Evolutionary conservation across 2,113 vertebrate species (phyloP), one percentile per base, ranked within the genome.

Genomic region (Fukomys damarensis): DNA sequence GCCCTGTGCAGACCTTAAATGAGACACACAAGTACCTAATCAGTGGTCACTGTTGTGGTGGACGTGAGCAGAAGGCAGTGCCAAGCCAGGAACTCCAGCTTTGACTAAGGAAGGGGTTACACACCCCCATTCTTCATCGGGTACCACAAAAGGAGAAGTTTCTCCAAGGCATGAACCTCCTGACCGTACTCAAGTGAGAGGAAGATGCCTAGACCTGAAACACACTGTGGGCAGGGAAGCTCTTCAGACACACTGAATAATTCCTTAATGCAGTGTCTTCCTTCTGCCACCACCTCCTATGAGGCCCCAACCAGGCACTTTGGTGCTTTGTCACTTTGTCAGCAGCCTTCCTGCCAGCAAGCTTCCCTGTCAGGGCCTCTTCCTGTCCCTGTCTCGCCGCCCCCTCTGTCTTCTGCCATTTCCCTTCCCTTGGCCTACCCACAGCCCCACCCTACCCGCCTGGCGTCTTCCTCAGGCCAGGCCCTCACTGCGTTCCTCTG

Each of bases 331-430:
- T 54, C 5, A 12, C 81, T 76, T 91, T 87, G 95, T 41, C 2
- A 13, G 41, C 79, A 32, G 65, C 80, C 90, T 97, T 97, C 97
- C 94, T 90, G 91, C 91, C 58, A 13, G 35, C 11, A 5, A 58
- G 81, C 89, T 84, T 91, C 86, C 43, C 46, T 8, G 46, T 77
- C 95, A 93, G 70, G 74, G 93, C 93, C 96, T 93, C 93, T 97
- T 97, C 95, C 97, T 1, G 61, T 32, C 83, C 68, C 20, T 0
- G 63, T 91, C 81, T 17, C 4, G 35, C 68, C 11, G 6, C 74
- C 41, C 70, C 0, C 0, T 80, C 86, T n/a, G 66, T 90, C 88
- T 94, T 88, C 58, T 22, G 4, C 89, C 80, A 74, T 77, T 87
- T 97, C 94, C 98, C 86, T 96, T 84, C 86, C 92, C 61, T 72